A percentile compares a stretch with the other conserved stretches of the same genome.
These are phyloP conservation scores for Pissodes strobi DNA, from an alignment of 1,140 invertebrate species.

Conservation along the genomic window DNA sequence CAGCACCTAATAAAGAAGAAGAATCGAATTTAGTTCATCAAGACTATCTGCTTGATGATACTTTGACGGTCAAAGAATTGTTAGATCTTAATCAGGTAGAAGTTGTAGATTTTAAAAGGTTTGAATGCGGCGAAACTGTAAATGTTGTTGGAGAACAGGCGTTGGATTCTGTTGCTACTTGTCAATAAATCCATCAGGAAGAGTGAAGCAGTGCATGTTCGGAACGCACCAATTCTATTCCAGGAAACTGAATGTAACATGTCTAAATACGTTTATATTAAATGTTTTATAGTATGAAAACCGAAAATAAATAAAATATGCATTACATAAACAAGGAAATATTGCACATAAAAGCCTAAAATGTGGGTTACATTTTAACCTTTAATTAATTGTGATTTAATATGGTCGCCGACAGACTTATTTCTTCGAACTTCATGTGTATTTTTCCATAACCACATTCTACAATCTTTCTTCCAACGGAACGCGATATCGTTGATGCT, in stretches of 20 bases:
- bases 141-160: slow-evolving; percentile 57
- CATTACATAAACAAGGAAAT: no score
- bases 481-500: slow-evolving; percentile 33
- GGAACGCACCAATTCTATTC: no score
- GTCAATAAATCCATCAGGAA: slow-evolving; percentile 57
- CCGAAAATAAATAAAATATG: no score
- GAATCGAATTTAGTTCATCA: slow-evolving; percentile 80
- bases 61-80: slow-evolving; percentile 73
- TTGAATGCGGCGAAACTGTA: slow-evolving; percentile 75
- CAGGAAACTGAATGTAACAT: no score
- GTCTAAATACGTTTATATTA: no score
- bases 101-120: slow-evolving; percentile 82
- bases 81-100: slow-evolving; percentile 68
- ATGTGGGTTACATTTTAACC: neutral
- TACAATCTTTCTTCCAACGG: slow-evolving; percentile 41
- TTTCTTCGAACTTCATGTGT: slow-evolving; percentile 26
- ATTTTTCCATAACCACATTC: slow-evolving; percentile 43
- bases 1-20: slow-evolving; percentile 67
- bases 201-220: no score
- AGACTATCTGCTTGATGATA: slow-evolving; percentile 83
- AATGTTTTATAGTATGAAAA: no score
- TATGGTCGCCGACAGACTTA: slow-evolving; percentile 27
- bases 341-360: no score
- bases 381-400: slow-evolving; percentile 12
- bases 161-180: slow-evolving; percentile 64